phyloP scores from a whole-genome alignment of 2,113 vertebrate genomes.

The Larimichthys polyactis region DNA sequence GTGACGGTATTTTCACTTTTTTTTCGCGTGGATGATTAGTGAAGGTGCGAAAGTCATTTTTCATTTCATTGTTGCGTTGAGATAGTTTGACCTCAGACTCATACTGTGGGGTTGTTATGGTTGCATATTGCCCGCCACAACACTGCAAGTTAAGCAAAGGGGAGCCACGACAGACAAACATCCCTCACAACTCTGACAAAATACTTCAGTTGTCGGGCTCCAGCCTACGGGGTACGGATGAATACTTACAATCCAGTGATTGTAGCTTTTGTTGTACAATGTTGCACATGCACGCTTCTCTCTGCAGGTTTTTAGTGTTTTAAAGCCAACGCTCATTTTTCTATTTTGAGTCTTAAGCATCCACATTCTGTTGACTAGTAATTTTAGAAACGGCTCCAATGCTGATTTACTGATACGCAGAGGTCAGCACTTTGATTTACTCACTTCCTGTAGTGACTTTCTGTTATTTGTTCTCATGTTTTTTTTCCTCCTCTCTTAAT shows the following conservation, averaged over 20 bases:
- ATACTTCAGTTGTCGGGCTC: not conserved
- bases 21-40: not conserved
- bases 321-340: constrained; percentile 27
- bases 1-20: not conserved
- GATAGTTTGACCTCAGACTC: constrained; percentile 20
- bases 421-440: constrained; percentile 71
- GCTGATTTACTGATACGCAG: constrained; percentile 71
- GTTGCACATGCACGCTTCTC: not conserved
- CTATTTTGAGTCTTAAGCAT: constrained; percentile 51
- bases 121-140: constrained; percentile 34
- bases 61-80: constrained; percentile 31
- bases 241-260: not conserved
- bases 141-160: constrained; percentile 30
- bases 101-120: constrained; percentile 63
- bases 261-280: not conserved
- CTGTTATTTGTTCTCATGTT: constrained; percentile 51
- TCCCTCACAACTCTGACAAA: not conserved
- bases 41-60: constrained; percentile 37
- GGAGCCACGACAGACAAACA: not conserved
- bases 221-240: not conserved
- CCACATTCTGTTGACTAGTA: constrained; percentile 44
- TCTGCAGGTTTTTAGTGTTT: constrained; percentile 21
- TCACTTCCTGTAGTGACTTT: constrained; percentile 69
- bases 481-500: constrained; percentile 29
- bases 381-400: constrained; percentile 70